Percentiles rank a stretch among this genome's conserved stretches.
phyloP scores from a whole-genome alignment of 2,113 vertebrate genomes.

The Melanerpes aurifrons region DNA sequence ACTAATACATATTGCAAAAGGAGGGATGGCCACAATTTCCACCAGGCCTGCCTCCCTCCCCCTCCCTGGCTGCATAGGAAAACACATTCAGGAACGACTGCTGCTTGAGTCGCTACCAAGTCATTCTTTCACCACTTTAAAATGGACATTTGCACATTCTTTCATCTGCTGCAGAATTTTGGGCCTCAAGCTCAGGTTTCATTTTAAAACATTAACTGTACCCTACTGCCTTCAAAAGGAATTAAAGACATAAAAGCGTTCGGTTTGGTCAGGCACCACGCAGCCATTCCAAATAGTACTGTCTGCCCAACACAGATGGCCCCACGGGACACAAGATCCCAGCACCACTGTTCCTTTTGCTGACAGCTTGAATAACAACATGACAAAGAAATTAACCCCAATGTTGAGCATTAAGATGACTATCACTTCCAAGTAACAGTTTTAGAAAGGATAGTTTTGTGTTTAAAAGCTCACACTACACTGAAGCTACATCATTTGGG shows the following conservation, averaged over 20 bases:
- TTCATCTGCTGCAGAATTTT: background rate
- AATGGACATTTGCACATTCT: background rate
- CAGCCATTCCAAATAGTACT: background rate
- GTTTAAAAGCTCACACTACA: background rate
- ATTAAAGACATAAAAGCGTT: background rate
- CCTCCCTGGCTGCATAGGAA: background rate
- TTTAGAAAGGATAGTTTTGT: background rate
- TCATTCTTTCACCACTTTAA: background rate
- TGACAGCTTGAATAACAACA: background rate
- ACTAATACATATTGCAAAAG: background rate
- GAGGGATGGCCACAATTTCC: background rate
- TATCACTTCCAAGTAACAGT: background rate
- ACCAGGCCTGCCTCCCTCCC: background rate
- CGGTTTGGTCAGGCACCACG: background rate
- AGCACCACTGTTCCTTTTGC: background rate
- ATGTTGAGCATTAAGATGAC: background rate
- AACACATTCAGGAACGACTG: background rate
- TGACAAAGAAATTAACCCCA: background rate
- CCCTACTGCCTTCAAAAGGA: background rate
- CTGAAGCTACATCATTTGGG: background rate
- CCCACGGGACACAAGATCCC: background rate
- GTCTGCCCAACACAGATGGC: background rate
- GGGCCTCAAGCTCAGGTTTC: background rate
- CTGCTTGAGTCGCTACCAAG: background rate
- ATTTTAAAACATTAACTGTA: background rate